phyloP scores from a whole-genome alignment of 92 coral and sea anemone species.

The Isaurus tuberculatus region DNA sequence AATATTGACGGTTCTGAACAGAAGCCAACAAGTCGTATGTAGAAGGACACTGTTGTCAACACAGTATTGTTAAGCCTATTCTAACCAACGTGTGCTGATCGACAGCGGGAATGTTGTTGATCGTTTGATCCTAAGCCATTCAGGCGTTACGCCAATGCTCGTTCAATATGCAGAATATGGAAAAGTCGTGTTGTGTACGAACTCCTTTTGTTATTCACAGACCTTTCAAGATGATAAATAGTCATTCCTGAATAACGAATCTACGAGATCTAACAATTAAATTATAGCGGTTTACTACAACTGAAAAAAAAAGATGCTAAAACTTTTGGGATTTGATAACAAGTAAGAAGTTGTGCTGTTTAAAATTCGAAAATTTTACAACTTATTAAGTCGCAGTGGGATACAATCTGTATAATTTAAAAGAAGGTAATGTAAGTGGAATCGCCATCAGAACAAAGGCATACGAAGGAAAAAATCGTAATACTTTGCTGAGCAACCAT shows the following conservation, averaged over 20 bases:
- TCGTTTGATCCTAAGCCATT: conserved; percentile 8
- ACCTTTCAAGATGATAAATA: conserved; percentile 20
- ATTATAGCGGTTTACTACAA: neutral
- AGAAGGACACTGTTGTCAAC: conserved; percentile 6
- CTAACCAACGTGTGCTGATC: neutral
- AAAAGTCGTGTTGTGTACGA: neutral
- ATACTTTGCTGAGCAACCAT: no score
- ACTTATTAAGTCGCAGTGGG: neutral
- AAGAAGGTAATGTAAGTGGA: no score
- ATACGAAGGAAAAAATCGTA: no score
- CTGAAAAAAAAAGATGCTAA: neutral
- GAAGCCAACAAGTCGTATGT: neutral
- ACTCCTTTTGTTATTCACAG: conserved; percentile 6
- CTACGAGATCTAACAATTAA: neutral
- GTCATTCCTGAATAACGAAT: neutral
- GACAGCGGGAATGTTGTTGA: conserved; percentile 9
- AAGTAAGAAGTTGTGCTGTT: neutral
- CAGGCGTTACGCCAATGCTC: conserved; percentile 21
- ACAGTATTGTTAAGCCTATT: neutral
- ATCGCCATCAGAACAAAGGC: no score
- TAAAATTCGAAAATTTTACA: neutral
- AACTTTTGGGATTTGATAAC: neutral
- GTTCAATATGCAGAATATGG: conserved; percentile 26
- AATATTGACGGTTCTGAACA: neutral
- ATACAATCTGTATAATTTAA: neutral